Conservation (phyloP, 2,113 vertebrate species). For the Podarcis muralis region DNA sequence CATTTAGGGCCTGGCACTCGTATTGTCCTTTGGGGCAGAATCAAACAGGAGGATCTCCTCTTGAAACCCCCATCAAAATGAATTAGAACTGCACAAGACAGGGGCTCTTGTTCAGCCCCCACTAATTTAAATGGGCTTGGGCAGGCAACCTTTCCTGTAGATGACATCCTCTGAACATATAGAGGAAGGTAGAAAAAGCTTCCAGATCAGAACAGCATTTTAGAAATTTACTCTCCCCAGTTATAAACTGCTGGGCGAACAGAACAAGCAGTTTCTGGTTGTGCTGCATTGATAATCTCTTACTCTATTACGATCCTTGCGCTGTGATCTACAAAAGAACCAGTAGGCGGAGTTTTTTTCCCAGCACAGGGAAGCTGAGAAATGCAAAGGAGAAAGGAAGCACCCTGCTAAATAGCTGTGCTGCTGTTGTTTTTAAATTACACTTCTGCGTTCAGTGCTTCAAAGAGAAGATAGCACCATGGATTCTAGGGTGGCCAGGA, state of each 20-base stretch:
- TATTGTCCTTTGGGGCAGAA: not conserved
- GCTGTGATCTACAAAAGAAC: constrained; percentile 13
- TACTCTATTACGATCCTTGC: fast-evolving
- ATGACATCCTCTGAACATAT: not conserved
- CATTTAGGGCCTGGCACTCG: not conserved
- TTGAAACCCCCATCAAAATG: not conserved
- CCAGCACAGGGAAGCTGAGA: not conserved
- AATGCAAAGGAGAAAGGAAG: not conserved
- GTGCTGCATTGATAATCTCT: not conserved
- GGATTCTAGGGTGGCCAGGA: not conserved
- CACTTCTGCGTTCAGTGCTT: not conserved
- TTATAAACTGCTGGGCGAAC: fast-evolving
- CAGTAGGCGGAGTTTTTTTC: not conserved
- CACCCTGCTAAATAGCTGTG: not conserved
- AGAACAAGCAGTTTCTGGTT: not conserved
- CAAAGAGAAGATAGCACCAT: not conserved
- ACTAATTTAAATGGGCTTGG: not conserved
- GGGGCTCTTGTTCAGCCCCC: not conserved
- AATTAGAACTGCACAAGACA: not conserved
- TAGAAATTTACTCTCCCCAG: not conserved
- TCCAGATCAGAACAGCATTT: not conserved
- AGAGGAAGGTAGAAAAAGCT: not conserved
- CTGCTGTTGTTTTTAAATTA: not conserved
- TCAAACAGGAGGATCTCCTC: not conserved
- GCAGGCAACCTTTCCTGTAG: not conserved